Evolutionary conservation across 2,113 vertebrate species (phyloP).

Genomic region (Nymphicus hollandicus): DNA sequence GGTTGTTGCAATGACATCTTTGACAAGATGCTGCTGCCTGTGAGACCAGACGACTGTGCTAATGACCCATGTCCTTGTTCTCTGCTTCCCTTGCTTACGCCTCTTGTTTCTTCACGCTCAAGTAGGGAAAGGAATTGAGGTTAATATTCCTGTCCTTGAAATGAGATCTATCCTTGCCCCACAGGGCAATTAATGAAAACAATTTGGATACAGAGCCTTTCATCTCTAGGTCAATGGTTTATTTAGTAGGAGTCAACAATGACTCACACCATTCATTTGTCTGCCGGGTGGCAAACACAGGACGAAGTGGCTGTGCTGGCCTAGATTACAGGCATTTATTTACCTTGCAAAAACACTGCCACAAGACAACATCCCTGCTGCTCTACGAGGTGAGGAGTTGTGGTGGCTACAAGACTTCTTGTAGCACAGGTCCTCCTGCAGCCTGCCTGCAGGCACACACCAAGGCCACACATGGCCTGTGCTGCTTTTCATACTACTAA

Average conservation of each 20-base stretch:
- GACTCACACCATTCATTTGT: conserved; percentile 23
- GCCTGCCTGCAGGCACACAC: not conserved
- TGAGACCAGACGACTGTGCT: conserved; percentile 24
- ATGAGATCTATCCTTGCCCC: conserved; percentile 35
- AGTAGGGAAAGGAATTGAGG: conserved; percentile 57
- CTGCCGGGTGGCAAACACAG: not conserved
- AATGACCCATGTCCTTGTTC: conserved; percentile 36
- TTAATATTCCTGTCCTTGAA: conserved; percentile 58
- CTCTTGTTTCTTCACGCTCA: conserved; percentile 49
- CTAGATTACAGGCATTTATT: not conserved
- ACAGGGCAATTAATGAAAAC: conserved; percentile 44
- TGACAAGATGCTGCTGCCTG: not conserved
- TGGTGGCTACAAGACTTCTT: not conserved
- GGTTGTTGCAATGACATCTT: not conserved
- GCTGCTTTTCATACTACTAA: not conserved
- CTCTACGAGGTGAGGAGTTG: not conserved
- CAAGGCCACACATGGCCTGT: not conserved
- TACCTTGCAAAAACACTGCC: not conserved
- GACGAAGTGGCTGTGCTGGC: rapidly evolving
- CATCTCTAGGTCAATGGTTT: conserved; percentile 17
- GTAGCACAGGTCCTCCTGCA: not conserved
- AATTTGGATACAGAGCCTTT: conserved; percentile 22
- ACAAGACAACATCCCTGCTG: not conserved
- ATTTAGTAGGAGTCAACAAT: conserved; percentile 23
- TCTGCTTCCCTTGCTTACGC: not conserved